These are phyloP conservation scores for Hirudinaria manillensis DNA, from an alignment of 2,888 invertebrate genomes.

Conservation along the genomic window DNA sequence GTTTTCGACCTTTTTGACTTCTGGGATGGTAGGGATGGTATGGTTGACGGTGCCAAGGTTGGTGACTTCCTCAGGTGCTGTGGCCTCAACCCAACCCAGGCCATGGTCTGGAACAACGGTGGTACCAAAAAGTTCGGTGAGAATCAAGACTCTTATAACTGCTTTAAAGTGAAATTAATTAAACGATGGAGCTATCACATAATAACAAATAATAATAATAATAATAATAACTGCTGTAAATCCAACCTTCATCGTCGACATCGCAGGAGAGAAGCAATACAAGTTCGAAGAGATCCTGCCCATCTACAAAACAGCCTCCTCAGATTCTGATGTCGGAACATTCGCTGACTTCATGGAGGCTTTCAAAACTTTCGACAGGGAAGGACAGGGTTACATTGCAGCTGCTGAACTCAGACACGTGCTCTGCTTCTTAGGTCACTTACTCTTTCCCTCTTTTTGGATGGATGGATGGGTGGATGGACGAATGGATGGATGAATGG, in stretches of 20 bases:
- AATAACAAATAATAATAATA: too few relatives aligned
- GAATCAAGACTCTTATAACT: neutral
- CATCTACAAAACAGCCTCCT: constrained; percentile 89
- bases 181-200: too few relatives aligned
- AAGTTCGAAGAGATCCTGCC: constrained; percentile 96
- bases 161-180: too few relatives aligned
- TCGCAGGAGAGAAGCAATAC: constrained; percentile 74
- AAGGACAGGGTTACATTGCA: constrained; percentile 92
- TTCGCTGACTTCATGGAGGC: constrained; percentile 99
- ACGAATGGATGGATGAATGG: too few relatives aligned
- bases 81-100: constrained; percentile 44
- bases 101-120: constrained; percentile 39
- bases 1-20: constrained; percentile 18
- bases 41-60: constrained; percentile 44
- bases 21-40: constrained; percentile 39
- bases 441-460: neutral
- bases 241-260: too few relatives aligned
- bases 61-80: constrained; percentile 43
- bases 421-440: constrained; percentile 80
- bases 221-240: too few relatives aligned
- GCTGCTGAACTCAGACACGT: constrained; percentile 94
- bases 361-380: constrained; percentile 98
- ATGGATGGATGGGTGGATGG: neutral
- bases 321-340: constrained; percentile 95
- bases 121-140: constrained; percentile 42